phyloP scores from a whole-genome alignment of 2,888 invertebrate species.

The Perdita meconis region DNA sequence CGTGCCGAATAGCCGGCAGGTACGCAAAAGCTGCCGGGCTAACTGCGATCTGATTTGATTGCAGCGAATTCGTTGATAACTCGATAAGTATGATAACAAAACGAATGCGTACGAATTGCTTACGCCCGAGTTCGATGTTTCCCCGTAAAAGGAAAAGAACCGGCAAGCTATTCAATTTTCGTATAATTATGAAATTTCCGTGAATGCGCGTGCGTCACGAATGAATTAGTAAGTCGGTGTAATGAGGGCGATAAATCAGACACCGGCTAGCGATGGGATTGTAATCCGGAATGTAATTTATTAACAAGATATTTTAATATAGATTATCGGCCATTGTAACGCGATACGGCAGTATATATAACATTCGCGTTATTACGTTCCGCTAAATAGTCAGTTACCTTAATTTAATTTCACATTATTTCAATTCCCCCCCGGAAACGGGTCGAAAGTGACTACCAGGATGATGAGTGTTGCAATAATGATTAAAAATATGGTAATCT shows the following conservation, averaged over 20 bases:
- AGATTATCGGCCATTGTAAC: constrained; percentile 24
- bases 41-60: constrained; percentile 20
- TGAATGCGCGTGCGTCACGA: not conserved
- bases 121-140: not conserved
- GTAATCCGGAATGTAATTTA: constrained; percentile 39
- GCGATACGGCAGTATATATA: constrained; percentile 2
- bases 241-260: constrained; percentile 25
- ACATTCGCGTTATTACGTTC: constrained; percentile 22
- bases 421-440: constrained; percentile 10
- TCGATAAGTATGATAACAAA: not conserved
- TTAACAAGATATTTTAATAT: constrained; percentile 43
- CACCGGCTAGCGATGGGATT: constrained; percentile 20
- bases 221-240: constrained; percentile 34
- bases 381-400: constrained; percentile 22
- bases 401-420: constrained; percentile 25
- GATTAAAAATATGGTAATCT: constrained; percentile 10
- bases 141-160: not conserved
- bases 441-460: not conserved
- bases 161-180: not conserved
- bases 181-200: not conserved
- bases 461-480: not conserved
- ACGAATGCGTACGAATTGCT: not conserved
- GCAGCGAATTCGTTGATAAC: constrained; percentile 2
- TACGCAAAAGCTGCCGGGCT: not conserved
- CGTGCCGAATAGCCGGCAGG: constrained; percentile 2